These are phyloP conservation scores for Lasiurus borealis DNA, from an alignment of 2,113 vertebrate genomes.

Conservation along the genomic window DNA sequence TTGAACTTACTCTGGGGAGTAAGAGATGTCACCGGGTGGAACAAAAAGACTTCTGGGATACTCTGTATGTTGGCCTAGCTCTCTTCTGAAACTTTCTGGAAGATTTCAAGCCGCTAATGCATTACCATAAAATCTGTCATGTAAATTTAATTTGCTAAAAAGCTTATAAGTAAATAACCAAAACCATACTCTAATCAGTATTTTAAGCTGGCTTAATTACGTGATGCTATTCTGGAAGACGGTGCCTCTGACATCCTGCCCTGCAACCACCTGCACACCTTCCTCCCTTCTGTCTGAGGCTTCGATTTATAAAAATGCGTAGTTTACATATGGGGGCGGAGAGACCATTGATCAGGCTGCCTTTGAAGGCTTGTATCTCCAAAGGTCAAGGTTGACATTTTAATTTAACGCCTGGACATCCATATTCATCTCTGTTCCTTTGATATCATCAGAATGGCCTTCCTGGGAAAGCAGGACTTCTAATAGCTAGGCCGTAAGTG, in stretches of 20 bases:
- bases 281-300: neutral
- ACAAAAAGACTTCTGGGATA: neutral
- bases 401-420: conserved; percentile 80
- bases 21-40: neutral
- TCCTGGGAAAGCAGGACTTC: conserved; percentile 61
- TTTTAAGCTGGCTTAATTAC: conserved; percentile 55
- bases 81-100: conserved; percentile 57
- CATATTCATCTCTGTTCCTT: conserved; percentile 73
- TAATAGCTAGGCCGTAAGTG: conserved; percentile 68
- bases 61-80: neutral
- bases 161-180: conserved; percentile 75
- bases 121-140: conserved; percentile 71
- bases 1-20: neutral
- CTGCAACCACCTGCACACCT: neutral
- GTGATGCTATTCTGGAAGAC: neutral
- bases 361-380: conserved; percentile 74
- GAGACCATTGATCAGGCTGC: neutral
- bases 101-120: conserved; percentile 54
- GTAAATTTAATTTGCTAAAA: conserved; percentile 79
- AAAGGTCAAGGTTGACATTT: conserved; percentile 78
- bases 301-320: conserved; percentile 46
- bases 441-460: conserved; percentile 59
- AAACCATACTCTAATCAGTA: conserved; percentile 62
- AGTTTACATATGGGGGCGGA: neutral
- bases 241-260: conserved; percentile 12